Evolutionary conservation across 2,797 vertebrate species (phyloP).

Genomic region (Tachyglossus aculeatus): DNA sequence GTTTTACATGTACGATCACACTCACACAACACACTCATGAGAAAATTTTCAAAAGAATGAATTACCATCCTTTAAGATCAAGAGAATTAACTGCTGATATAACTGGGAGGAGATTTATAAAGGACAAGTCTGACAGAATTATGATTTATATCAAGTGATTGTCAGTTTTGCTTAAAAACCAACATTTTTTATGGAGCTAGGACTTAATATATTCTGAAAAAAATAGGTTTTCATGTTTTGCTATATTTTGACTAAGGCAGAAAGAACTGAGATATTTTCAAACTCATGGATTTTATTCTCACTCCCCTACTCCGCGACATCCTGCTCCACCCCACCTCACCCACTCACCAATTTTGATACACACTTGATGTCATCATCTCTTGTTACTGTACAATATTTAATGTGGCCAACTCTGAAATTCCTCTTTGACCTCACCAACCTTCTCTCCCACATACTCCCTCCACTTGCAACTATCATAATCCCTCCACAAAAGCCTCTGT

Average conservation of each 20-base stretch:
- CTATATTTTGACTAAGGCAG: not conserved
- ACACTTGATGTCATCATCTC: too few relatives aligned
- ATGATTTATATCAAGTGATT: not conserved
- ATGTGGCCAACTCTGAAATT: too few relatives aligned
- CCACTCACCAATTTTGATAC: too few relatives aligned
- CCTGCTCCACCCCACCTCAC: too few relatives aligned
- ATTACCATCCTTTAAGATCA: not conserved
- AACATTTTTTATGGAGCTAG: not conserved
- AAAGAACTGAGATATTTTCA: rapidly evolving
- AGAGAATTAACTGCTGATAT: rapidly evolving
- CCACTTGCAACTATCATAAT: too few relatives aligned
- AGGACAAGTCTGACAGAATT: not conserved
- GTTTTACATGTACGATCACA: too few relatives aligned
- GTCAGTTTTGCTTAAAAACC: not conserved
- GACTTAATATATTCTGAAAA: not conserved
- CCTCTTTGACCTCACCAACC: too few relatives aligned
- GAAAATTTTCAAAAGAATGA: not conserved
- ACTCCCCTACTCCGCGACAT: not conserved
- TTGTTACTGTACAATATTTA: too few relatives aligned
- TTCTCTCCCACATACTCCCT: too few relatives aligned
- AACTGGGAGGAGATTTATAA: not conserved
- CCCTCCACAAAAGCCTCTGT: too few relatives aligned
- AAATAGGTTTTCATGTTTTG: not conserved
- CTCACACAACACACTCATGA: too few relatives aligned
- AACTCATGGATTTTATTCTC: not conserved